Evolutionary conservation across 2,113 vertebrate species (phyloP), one percentile per base, ranked within the genome.

Genomic region (Dolichotis patagonum): DNA sequence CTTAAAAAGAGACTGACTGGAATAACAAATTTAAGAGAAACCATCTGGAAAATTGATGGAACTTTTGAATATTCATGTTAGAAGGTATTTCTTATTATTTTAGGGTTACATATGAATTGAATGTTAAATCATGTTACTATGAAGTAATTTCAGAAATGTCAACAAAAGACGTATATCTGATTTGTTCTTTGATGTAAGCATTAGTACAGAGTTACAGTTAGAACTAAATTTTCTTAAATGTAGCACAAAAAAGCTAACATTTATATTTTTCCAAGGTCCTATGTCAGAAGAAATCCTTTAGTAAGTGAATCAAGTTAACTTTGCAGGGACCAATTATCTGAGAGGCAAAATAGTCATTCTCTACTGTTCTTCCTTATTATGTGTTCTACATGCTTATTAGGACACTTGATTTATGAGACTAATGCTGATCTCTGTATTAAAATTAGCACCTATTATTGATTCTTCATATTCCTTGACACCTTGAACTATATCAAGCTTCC

Each of bases 121-220:
- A 32, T 88, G 0, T 77, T 90, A 35, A 81, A 49, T 49, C 9
- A 58, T 5, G 17, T n/a, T 83, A 26, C 73, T 22, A 52, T 95
- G 32, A 96, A 77, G 7, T 92, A 84, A 93, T 91, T 89, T 91
- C 30, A 93, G 85, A 80, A 93, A 89, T 71, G 82, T 75, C 58
- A 95, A 35, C 14, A 90, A 81, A 46, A 43, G 46, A 56, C 12
- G 7, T 92, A 20, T 17, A 69, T 3, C 3, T 83, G 12, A 19
- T 54, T 93, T 95, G 26, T 95, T 90, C 26, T 84, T 94, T 94
- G 49, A 65, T 46, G 20, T 78, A 92, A 65, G 87, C 73, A 75
- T 86, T 56, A 91, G 43, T 22, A 86, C 43, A 52, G 22, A 90
- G 12, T 94, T 95, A 84, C 2, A 94, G 80, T 93, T 88, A 73